Percentiles rank a stretch among this genome's conserved stretches.
Evolutionary conservation across 2,888 invertebrate species (phyloP).

Genomic region (Pomacea canaliculata): DNA sequence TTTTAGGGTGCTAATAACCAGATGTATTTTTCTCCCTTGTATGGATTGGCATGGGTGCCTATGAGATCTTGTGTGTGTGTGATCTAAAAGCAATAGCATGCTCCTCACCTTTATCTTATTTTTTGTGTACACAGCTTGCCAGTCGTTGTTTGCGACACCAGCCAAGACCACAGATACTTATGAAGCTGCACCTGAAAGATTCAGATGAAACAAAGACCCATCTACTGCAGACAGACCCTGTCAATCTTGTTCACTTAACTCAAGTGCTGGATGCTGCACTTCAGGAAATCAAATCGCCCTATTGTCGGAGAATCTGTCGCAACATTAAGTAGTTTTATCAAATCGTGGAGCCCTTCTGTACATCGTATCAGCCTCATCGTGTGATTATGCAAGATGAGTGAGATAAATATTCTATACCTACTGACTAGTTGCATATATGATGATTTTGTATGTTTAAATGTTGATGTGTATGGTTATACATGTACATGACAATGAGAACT

Average conservation of each 20-base stretch:
- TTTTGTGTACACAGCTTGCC: conserved; percentile 54
- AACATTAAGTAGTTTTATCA: conserved; percentile 58
- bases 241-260: conserved; percentile 76
- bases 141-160: conserved; percentile 62
- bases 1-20: too few species aligned
- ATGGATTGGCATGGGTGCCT: too few species aligned
- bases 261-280: conserved; percentile 77
- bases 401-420: too few species aligned
- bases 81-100: too few species aligned
- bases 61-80: too few species aligned
- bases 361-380: too few species aligned
- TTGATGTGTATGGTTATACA: too few species aligned
- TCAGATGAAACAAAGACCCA: conserved; percentile 46
- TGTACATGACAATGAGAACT: too few species aligned
- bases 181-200: conserved; percentile 62
- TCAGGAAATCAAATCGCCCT: conserved; percentile 75
- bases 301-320: conserved; percentile 68
- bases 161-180: conserved; percentile 55
- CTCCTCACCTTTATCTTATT: background rate
- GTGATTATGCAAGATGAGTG: too few species aligned
- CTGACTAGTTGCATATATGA: too few species aligned
- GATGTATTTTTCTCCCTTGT: too few species aligned
- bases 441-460: too few species aligned
- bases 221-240: conserved; percentile 74
- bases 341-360: conserved; percentile 3